Percentiles rank a stretch among this genome's conserved stretches.
Conservation (phyloP, 2,113 vertebrate species). For the Hemiscyllium ocellatum region DNA sequence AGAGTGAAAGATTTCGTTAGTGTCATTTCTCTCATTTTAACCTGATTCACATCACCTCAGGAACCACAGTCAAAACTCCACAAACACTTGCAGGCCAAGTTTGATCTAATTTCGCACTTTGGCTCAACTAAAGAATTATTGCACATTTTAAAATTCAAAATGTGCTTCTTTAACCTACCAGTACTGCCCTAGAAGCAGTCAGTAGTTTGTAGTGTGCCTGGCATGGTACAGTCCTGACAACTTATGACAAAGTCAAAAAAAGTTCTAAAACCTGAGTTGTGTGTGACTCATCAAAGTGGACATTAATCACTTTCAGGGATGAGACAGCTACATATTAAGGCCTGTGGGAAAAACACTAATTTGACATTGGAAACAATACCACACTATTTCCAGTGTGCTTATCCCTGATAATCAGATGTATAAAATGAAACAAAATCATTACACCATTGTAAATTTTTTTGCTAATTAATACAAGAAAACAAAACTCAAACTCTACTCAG, state of each 20-base stretch:
- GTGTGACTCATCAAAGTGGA: background rate
- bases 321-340: background rate
- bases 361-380: background rate
- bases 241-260: background rate
- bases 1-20: background rate
- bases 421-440: no score
- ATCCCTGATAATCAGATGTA: background rate
- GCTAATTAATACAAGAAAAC: background rate
- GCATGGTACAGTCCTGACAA: background rate
- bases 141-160: background rate
- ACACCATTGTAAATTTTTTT: background rate
- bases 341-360: background rate
- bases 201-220: background rate
- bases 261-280: background rate
- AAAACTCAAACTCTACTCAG: background rate
- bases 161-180: background rate
- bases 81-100: background rate
- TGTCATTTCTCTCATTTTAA: background rate
- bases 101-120: background rate
- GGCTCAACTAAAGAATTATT: background rate
- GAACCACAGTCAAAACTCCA: background rate
- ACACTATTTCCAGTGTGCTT: background rate
- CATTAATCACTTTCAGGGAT: background rate
- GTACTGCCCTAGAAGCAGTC: background rate
- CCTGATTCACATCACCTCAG: background rate